phyloP scores from a whole-genome alignment of 2,888 invertebrate species.

The Parnassius apollo region DNA sequence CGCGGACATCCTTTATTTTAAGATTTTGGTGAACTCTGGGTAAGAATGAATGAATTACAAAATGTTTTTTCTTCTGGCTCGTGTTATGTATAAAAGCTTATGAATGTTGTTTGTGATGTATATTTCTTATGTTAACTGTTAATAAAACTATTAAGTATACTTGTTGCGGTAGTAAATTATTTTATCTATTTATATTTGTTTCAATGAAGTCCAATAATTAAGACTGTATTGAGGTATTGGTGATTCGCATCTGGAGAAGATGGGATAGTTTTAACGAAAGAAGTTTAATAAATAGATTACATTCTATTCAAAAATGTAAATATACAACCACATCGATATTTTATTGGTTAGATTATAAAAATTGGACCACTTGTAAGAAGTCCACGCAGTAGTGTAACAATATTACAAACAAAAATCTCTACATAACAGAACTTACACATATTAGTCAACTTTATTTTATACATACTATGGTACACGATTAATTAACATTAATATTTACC shows the following conservation, averaged over 20 bases:
- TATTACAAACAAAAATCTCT: conserved; percentile 81
- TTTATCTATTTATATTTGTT: not conserved
- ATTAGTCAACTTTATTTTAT: conserved; percentile 81
- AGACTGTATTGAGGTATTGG: not conserved
- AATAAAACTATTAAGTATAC: not conserved
- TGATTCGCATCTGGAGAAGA: conserved; percentile 39
- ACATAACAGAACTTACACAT: conserved; percentile 81
- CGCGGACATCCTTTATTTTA: too few relatives aligned
- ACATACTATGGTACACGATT: conserved; percentile 78
- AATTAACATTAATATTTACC: conserved; percentile 77
- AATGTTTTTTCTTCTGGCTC: too few relatives aligned
- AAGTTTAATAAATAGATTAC: conserved; percentile 78
- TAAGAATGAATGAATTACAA: too few relatives aligned
- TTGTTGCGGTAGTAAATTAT: not conserved
- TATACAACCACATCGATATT: conserved; percentile 81
- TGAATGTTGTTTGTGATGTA: too few relatives aligned
- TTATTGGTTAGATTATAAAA: conserved; percentile 82
- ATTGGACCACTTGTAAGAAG: conserved; percentile 77
- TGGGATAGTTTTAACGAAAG: conserved; percentile 70
- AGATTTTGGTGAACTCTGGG: too few relatives aligned
- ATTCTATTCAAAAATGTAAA: conserved; percentile 79
- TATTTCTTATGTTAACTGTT: too few relatives aligned
- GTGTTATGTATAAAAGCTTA: too few relatives aligned
- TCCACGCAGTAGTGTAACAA: conserved; percentile 77
- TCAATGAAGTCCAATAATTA: not conserved